Base-by-base conservation (phyloP, 2,797 vertebrate genomes). In the Eulemur albifrons region DNA sequence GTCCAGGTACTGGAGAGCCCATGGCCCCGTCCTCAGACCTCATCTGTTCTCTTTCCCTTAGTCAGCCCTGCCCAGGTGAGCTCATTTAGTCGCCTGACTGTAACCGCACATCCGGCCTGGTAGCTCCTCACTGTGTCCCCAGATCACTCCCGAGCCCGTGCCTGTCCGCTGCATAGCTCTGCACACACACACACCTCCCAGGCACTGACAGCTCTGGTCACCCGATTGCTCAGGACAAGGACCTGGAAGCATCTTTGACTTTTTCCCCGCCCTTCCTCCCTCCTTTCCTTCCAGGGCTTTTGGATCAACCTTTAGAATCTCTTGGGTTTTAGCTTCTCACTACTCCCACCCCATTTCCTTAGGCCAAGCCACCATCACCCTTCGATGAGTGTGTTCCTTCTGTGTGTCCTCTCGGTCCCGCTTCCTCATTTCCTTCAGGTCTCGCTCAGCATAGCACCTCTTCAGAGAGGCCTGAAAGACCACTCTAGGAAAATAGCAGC, bases 1-100 rank as follows among this genome's bases (percentile, higher is more conserved):
- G 63, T 15, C 57, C 38, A 7, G 17, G 18, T 21, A 0, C 38
- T n/a, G 13, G 18, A 43, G 23, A 17, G 7, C 27, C 15, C 3
- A 38, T 0, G 30, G 54, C 40, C 2, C 25, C 2, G 1, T 38
- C 23, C 4, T 32, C 54, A 12, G 45, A 10, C 23, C 2, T 10
- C 25, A n/a, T 4, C 13, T 40, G 5, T 32, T 30, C 21, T 30
- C 40, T 54, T 52, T 75, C 21, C n/a, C 32, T 32, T 25, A 7
- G n/a, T 20, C 14, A n/a, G 25, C 54, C 25, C 4, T 45, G 48
- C 65, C 27, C 48, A 23, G n/a, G 12, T 45, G 63, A 67, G 38
- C 32, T 67, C 59, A 5, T 35, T 52, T 32, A 40, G 5, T 43
- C 18, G 38, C 18, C 18, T 25, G 38, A 67, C 25, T 18, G 13